Conservation (phyloP, 1,140 invertebrate species). For the Halictus rubicundus region DNA sequence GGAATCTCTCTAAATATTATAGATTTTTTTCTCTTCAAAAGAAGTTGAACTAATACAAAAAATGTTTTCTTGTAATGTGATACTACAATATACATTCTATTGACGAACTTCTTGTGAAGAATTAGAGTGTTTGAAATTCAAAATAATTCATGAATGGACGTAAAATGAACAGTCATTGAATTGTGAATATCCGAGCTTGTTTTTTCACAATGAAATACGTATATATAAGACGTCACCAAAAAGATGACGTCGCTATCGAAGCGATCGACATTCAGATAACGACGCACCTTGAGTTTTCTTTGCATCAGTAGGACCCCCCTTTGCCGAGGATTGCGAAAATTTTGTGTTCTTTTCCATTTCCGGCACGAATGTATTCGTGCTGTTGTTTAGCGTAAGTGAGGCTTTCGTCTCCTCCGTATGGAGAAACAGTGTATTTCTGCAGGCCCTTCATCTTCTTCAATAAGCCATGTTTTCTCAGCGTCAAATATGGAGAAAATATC, state of each 20-base stretch:
- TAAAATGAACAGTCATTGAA: not conserved
- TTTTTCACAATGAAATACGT: not conserved
- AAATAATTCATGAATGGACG: not conserved
- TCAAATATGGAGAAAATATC: slow-evolving; percentile 73
- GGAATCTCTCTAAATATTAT: not conserved
- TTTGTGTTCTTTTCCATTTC: slow-evolving; percentile 88
- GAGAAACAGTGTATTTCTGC: slow-evolving; percentile 84
- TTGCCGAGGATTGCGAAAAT: slow-evolving; percentile 83
- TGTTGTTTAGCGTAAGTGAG: slow-evolving; percentile 71
- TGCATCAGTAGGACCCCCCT: slow-evolving; percentile 83
- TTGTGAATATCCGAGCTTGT: not conserved
- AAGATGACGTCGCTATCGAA: slow-evolving; percentile 34
- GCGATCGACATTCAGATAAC: slow-evolving; percentile 21
- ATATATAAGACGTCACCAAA: slow-evolving; percentile 9
- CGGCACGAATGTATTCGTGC: slow-evolving; percentile 75
- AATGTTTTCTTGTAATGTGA: too few species aligned
- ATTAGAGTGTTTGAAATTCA: too few species aligned
- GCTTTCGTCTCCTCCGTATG: slow-evolving; percentile 85
- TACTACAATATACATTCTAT: too few species aligned
- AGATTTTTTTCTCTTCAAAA: not conserved
- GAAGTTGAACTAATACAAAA: too few species aligned
- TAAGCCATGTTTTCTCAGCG: slow-evolving; percentile 87
- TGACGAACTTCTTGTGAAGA: too few species aligned
- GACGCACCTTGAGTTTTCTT: slow-evolving; percentile 87
- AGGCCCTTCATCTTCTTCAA: slow-evolving; percentile 87